Base-by-base conservation (phyloP, 2,113 vertebrate species). In the Periophthalmus modestus region DNA sequence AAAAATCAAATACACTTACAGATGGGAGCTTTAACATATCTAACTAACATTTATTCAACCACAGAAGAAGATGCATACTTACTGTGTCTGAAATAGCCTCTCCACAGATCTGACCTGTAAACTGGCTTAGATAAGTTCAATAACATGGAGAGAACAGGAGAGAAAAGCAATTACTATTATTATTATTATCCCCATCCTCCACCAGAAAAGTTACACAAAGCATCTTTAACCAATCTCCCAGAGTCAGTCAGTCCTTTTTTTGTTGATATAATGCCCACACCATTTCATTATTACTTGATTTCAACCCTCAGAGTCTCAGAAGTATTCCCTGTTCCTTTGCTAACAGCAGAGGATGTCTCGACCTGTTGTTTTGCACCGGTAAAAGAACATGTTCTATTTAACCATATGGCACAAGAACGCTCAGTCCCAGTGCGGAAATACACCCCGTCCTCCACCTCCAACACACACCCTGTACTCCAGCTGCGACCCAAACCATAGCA, bases 341-440 rank as follows among this genome's bases (percentile, higher is more conserved):
- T 13, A 43, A 43, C 16, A 65, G 18, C 33, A n/a, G 34, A 43
- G 57, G 57, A 65, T 65, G 9, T 39, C 33, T 65, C 19, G 19
- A n/a, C 62, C 62, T 39, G 19, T 65, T 65, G 62, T 65, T 65
- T n/a, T 34, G 5, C 62, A 43, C 14, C 13, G 62, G 24, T 19
- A 34, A 18, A 65, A 65, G 62, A 65, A 65, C 62, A n/a, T 65
- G 62, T 65, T 65, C 62, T 65, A 12, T 34, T 34, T 34, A 62
- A 65, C 33, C 19, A 65, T 65, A 39, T 65, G 33, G 34, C 34
- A 65, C 2, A 9, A 39, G 34, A 65, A 65, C 62, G 18, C 43
- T 36, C 62, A 39, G 62, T 65, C 34, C 62, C n/a, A 9, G 18
- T n/a, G 34, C 62, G 11, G 34, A 65, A 39, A 39, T 65, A 34